phyloP scores from a whole-genome alignment of 2,113 vertebrate species.

The Cygnus buccinator region DNA sequence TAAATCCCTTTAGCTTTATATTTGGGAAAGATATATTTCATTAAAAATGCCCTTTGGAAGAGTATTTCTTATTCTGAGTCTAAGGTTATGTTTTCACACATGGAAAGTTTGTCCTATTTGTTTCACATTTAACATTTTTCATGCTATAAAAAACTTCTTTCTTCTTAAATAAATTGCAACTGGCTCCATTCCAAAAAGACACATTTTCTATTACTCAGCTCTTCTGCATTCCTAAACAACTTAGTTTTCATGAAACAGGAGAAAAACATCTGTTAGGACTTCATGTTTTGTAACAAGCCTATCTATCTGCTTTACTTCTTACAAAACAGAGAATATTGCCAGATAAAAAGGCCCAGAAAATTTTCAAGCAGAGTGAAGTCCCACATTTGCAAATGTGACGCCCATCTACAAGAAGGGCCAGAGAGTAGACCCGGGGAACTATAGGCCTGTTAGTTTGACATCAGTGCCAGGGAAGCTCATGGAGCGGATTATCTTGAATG shows the following conservation, averaged over 20 bases:
- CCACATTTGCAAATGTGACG: background rate
- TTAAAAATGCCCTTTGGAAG: background rate
- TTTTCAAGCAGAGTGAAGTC: background rate
- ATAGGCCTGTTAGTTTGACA: too few species aligned
- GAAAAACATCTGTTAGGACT: background rate
- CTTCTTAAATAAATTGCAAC: background rate
- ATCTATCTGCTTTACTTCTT: background rate
- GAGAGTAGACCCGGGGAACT: too few species aligned
- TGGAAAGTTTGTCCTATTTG: background rate
- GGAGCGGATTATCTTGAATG: too few species aligned
- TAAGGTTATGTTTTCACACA: background rate
- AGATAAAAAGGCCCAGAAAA: background rate
- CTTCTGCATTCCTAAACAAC: background rate
- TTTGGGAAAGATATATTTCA: background rate
- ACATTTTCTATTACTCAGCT: background rate
- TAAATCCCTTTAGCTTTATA: background rate
- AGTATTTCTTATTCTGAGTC: background rate
- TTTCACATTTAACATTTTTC: background rate
- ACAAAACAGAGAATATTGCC: background rate
- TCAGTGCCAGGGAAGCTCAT: too few species aligned
- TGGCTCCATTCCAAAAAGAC: background rate
- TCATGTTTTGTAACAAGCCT: background rate
- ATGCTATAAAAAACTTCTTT: background rate
- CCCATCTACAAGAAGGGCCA: too few species aligned
- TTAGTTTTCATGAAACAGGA: background rate